Conservation (phyloP, 2,797 vertebrate species). For the Pangasius macronema region DNA sequence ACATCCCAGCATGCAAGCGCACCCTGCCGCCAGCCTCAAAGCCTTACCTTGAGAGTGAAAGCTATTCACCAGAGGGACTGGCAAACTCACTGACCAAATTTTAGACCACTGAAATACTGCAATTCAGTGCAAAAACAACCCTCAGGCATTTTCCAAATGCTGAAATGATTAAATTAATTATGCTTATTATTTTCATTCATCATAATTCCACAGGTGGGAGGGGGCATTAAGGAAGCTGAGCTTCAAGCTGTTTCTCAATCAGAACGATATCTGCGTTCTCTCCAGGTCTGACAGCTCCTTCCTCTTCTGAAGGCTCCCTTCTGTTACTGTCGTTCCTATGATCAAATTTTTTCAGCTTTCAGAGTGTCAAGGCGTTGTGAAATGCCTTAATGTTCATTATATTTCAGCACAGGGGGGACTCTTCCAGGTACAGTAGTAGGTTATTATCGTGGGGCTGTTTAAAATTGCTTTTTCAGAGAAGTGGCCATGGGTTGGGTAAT, state of each 20-base stretch:
- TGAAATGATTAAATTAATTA: constrained; percentile 44
- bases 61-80: constrained; percentile 54
- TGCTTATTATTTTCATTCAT: constrained; percentile 42
- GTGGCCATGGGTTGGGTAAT: constrained; percentile 61
- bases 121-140: constrained; percentile 39
- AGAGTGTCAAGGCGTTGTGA: constrained; percentile 40
- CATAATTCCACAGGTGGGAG: constrained; percentile 24
- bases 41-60: constrained; percentile 56
- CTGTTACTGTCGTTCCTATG: constrained; percentile 13
- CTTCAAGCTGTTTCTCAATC: constrained; percentile 30
- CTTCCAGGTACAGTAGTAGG: constrained; percentile 52
- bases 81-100: constrained; percentile 49
- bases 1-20: constrained; percentile 52
- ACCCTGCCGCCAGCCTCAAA: constrained; percentile 52
- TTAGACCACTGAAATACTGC: constrained; percentile 36
- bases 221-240: constrained; percentile 14
- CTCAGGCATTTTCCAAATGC: constrained; percentile 15
- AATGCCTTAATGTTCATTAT: constrained; percentile 40
- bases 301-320: constrained; percentile 49
- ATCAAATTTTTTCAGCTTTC: constrained; percentile 41
- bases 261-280: constrained; percentile 46
- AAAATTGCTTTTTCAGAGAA: constrained; percentile 55
- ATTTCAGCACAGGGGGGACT: constrained; percentile 56
- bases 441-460: constrained; percentile 67
- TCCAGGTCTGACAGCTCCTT: constrained; percentile 62